phyloP scores from a whole-genome alignment of 2,113 vertebrate genomes.

The Trogon surrucura region DNA sequence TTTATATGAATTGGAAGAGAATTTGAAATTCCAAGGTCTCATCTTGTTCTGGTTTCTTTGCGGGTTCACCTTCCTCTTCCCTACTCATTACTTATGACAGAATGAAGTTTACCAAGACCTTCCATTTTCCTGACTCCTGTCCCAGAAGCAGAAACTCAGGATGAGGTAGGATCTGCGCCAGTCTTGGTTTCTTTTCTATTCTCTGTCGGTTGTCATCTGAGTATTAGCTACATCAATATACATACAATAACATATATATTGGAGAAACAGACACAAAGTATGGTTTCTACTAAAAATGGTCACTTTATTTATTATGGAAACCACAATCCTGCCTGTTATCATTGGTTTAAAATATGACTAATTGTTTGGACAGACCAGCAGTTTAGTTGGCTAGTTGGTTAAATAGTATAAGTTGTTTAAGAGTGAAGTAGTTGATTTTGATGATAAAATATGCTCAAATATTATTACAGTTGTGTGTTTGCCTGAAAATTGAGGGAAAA shows the following conservation, averaged over 20 bases:
- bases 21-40: background rate
- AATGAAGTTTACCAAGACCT: background rate
- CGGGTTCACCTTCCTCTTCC: slow-evolving; percentile 23
- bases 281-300: background rate
- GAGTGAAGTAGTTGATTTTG: slow-evolving; percentile 44
- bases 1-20: slow-evolving; percentile 8
- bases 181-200: background rate
- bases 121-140: slow-evolving; percentile 17
- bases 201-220: background rate
- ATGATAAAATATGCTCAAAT: slow-evolving; percentile 49
- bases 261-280: background rate
- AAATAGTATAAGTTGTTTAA: background rate
- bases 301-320: slow-evolving; percentile 48
- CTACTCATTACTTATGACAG: background rate
- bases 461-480: slow-evolving; percentile 62
- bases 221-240: background rate
- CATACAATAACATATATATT: background rate
- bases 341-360: slow-evolving; percentile 50
- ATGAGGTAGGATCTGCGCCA: background rate
- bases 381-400: slow-evolving; percentile 32
- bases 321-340: background rate
- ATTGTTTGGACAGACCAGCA: slow-evolving; percentile 28
- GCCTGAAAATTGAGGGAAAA: slow-evolving; percentile 17
- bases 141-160: slow-evolving; percentile 13
- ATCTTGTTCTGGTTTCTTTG: slow-evolving; percentile 17